Conservation (phyloP, 2,888 invertebrate species). For the Eupelmus urozonus region DNA sequence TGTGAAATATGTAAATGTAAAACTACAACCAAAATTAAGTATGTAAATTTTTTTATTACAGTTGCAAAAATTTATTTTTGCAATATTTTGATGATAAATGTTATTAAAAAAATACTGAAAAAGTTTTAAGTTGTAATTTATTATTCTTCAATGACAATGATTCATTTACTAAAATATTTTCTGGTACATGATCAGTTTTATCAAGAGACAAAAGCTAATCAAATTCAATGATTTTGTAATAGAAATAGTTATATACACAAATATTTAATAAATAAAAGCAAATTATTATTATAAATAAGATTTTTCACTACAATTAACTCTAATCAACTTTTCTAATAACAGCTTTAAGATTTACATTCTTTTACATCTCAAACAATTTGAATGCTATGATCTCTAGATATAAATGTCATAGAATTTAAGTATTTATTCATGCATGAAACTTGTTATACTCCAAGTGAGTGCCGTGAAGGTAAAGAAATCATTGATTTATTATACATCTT, state of each 20-base stretch:
- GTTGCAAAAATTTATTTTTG: constrained; percentile 37
- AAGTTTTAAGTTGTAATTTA: constrained; percentile 17
- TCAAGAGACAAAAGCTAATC: constrained; percentile 10
- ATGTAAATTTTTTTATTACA: constrained; percentile 9
- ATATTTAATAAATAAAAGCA: constrained; percentile 32
- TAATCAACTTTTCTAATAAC: neutral
- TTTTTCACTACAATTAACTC: neutral
- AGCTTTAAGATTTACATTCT: constrained; percentile 1
- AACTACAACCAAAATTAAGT: neutral
- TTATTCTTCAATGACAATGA: constrained; percentile 17
- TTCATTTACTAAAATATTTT: constrained; percentile 19
- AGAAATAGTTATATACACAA: constrained; percentile 25
- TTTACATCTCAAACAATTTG: neutral
- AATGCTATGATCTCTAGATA: neutral
- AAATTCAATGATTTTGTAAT: constrained; percentile 3
- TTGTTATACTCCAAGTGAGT: constrained; percentile 41
- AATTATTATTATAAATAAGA: constrained; percentile 8
- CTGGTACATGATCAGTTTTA: neutral
- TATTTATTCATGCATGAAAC: constrained; percentile 16
- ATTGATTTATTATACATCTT: constrained; percentile 35
- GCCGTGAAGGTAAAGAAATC: constrained; percentile 5
- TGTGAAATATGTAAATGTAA: constrained; percentile 13
- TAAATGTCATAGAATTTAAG: neutral
- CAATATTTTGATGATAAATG: constrained; percentile 23
- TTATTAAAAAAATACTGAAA: constrained; percentile 23